Conservation (phyloP, 2,113 vertebrate genomes). For the Anthoscopus minutus region DNA sequence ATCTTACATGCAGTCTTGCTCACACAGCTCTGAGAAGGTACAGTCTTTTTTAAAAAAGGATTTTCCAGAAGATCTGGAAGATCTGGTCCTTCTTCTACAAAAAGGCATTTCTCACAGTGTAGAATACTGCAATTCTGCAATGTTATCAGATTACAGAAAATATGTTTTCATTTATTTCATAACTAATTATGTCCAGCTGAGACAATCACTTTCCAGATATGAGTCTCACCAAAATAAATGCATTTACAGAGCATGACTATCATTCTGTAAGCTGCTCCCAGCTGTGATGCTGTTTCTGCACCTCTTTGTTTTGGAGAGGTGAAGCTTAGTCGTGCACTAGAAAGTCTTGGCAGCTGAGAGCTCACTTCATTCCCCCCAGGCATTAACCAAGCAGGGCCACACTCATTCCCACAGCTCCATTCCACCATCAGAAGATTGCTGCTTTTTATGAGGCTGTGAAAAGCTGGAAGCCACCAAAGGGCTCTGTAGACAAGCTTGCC, state of each 20-base stretch:
- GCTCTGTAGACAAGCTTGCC: not conserved
- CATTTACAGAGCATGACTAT: not conserved
- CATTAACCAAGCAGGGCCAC: slow-evolving; percentile 37
- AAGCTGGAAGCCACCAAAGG: not conserved
- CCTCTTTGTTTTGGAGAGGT: not conserved
- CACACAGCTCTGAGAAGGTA: not conserved
- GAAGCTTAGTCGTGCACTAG: not conserved
- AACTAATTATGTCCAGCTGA: not conserved
- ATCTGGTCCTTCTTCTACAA: not conserved
- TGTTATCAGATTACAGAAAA: not conserved
- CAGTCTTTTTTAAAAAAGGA: not conserved
- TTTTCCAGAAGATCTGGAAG: not conserved
- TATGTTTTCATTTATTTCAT: not conserved
- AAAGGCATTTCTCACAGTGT: not conserved
- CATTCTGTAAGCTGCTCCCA: not conserved
- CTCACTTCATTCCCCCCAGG: not conserved
- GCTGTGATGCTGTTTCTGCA: not conserved
- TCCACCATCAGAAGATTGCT: not conserved
- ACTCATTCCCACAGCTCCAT: not conserved
- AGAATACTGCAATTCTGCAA: not conserved
- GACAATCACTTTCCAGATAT: not conserved
- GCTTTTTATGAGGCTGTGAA: not conserved
- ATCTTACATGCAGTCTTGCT: not conserved
- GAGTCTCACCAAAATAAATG: not conserved
- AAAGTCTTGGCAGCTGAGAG: not conserved